Percentiles rank a stretch among this genome's conserved stretches.
Conservation (phyloP, 2,113 vertebrate species). For the Sula dactylatra region DNA sequence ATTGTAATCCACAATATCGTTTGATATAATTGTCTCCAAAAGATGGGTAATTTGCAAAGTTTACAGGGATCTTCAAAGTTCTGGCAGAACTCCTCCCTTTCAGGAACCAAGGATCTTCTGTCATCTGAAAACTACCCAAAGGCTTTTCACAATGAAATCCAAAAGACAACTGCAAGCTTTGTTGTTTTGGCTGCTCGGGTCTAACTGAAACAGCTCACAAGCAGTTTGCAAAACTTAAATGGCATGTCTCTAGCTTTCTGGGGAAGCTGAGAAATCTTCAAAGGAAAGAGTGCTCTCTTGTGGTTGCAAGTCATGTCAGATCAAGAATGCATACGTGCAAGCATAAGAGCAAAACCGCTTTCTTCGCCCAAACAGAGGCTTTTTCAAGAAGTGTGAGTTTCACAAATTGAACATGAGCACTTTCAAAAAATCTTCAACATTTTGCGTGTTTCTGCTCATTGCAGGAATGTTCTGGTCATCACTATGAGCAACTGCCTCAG, state of each 20-base stretch:
- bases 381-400: neutral
- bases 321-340: neutral
- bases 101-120: slow-evolving; percentile 60
- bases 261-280: slow-evolving; percentile 61
- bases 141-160: slow-evolving; percentile 69
- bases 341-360: neutral
- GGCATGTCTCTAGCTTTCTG: slow-evolving; percentile 37
- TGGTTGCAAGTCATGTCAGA: slow-evolving; percentile 68
- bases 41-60: slow-evolving; percentile 64
- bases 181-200: slow-evolving; percentile 68
- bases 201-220: slow-evolving; percentile 61
- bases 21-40: slow-evolving; percentile 69
- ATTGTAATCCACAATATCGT: slow-evolving; percentile 64
- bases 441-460: neutral
- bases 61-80: slow-evolving; percentile 52
- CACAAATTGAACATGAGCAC: neutral
- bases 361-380: neutral
- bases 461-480: neutral
- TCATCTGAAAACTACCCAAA: slow-evolving; percentile 58
- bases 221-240: slow-evolving; percentile 67
- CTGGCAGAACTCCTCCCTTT: slow-evolving; percentile 62
- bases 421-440: neutral
- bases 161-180: slow-evolving; percentile 58
- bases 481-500: neutral
- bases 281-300: slow-evolving; percentile 76